A percentile compares a stretch with the other conserved stretches of the same genome.
Evolutionary conservation across 2,113 vertebrate species (phyloP).

Genomic region (Rostratula benghalensis): DNA sequence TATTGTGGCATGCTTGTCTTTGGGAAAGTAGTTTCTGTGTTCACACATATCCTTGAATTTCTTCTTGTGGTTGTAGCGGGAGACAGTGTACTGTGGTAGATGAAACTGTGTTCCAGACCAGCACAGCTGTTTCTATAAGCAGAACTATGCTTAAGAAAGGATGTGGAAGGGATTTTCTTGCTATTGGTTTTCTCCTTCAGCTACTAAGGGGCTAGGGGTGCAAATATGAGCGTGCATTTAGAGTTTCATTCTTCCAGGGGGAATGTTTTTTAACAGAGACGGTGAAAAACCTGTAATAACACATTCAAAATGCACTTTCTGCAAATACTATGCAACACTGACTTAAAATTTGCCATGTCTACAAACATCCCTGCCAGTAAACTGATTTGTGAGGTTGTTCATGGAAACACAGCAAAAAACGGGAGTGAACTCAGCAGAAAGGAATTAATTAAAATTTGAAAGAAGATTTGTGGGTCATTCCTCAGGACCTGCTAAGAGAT

Average conservation of each 20-base stretch:
- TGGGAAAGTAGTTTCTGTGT: neutral
- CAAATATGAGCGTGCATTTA: neutral
- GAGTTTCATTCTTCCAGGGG: neutral
- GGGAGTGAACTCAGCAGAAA: slow-evolving; percentile 53
- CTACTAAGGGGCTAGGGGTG: neutral
- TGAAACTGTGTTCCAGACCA: neutral
- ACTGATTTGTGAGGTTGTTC: slow-evolving; percentile 64
- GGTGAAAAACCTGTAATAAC: neutral
- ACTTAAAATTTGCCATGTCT: slow-evolving; percentile 57
- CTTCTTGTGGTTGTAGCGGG: neutral
- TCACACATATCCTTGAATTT: neutral
- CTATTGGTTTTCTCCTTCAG: neutral
- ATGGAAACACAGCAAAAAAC: slow-evolving; percentile 53
- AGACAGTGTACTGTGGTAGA: neutral
- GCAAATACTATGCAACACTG: slow-evolving; percentile 39
- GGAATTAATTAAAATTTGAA: slow-evolving; percentile 37
- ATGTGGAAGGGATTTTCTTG: neutral
- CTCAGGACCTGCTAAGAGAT: slow-evolving; percentile 14
- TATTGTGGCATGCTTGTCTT: neutral
- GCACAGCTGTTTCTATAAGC: neutral
- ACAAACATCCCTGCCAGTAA: slow-evolving; percentile 43
- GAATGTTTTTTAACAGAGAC: neutral
- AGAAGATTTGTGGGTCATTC: slow-evolving; percentile 38
- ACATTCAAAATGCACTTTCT: slow-evolving; percentile 39
- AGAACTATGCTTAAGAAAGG: neutral